Percentiles rank a stretch among this genome's conserved stretches.
These are phyloP conservation scores for Crotalus adamanteus DNA, from an alignment of 2,797 vertebrate genomes.

Conservation along the genomic window DNA sequence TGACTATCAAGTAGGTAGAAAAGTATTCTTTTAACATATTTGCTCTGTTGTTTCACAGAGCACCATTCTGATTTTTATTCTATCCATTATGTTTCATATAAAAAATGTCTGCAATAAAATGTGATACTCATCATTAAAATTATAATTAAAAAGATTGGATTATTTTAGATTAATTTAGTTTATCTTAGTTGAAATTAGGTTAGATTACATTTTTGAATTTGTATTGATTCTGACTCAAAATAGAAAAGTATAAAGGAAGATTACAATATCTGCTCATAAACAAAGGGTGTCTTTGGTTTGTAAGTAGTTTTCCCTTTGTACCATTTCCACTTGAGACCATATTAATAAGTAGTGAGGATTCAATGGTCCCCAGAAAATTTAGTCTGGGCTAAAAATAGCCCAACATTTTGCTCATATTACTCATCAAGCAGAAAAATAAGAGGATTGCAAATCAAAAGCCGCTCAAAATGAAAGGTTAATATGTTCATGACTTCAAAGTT, in stretches of 20 bases:
- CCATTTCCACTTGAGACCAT: background rate
- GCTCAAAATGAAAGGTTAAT: background rate
- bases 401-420: background rate
- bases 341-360: background rate
- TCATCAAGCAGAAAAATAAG: background rate
- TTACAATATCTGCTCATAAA: background rate
- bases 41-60: background rate
- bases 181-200: background rate
- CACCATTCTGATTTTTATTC: background rate
- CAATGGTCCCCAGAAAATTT: background rate
- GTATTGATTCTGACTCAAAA: background rate
- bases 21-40: background rate
- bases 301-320: background rate
- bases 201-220: background rate
- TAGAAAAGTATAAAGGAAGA: background rate
- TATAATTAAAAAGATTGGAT: background rate
- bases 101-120: background rate
- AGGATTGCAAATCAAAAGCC: background rate
- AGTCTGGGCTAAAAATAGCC: background rate
- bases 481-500: background rate
- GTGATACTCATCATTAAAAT: background rate
- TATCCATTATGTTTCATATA: background rate
- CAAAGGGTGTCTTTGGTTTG: background rate
- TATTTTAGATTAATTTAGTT: background rate
- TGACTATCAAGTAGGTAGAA: background rate